Percentiles rank a stretch among this genome's conserved stretches.
Evolutionary conservation across 2,797 vertebrate genomes (phyloP).

Genomic region (Merluccius polli): DNA sequence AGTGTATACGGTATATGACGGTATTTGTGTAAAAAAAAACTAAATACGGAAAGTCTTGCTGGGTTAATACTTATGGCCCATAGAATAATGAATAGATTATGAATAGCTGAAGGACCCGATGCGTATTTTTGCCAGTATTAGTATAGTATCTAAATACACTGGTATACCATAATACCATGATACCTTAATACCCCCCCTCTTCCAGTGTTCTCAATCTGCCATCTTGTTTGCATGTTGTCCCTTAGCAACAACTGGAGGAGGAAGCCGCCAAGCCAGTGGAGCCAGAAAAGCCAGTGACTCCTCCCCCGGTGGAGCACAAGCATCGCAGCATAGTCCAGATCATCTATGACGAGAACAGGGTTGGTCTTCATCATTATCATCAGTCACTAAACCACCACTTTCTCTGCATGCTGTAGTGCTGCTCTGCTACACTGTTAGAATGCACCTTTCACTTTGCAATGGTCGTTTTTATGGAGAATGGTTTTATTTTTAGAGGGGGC

Average conservation of each 20-base stretch:
- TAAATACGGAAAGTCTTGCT: too few species aligned
- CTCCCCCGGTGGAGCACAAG: conserved; percentile 97
- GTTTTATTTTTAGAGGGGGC: neutral
- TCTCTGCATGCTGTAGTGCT: neutral
- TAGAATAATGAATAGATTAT: too few species aligned
- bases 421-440: too few species aligned
- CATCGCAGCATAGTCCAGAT: conserved; percentile 99
- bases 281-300: conserved; percentile 95
- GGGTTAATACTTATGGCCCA: too few species aligned
- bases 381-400: neutral
- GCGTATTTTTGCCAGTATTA: too few species aligned
- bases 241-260: conserved; percentile 99
- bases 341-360: conserved; percentile 98
- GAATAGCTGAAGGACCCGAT: too few species aligned
- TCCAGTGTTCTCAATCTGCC: conserved; percentile 1
- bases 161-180: too few species aligned
- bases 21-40: too few species aligned
- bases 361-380: conserved; percentile 60
- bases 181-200: neutral
- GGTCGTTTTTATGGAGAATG: neutral
- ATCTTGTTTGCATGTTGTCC: conserved; percentile 65
- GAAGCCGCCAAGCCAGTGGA: conserved; percentile 97
- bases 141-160: too few species aligned
- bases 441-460: neutral
- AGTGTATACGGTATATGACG: too few species aligned